These are phyloP conservation scores for Drosophila parvula DNA, from an alignment of 1,140 invertebrate genomes.

Conservation along the genomic window DNA sequence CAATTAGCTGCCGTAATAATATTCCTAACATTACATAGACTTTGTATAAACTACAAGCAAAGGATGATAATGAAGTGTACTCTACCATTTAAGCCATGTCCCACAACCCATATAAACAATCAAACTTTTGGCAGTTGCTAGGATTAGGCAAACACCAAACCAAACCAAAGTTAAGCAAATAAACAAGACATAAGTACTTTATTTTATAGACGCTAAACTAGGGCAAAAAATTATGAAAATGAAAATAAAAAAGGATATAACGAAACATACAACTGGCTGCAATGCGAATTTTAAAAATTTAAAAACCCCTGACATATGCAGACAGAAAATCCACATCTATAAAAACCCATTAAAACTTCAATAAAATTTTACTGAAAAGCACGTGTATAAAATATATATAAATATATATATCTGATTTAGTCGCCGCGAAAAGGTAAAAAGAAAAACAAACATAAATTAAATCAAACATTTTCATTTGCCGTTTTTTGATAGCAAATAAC, in stretches of 20 bases:
- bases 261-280: slow-evolving; percentile 27
- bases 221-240: slow-evolving; percentile 24
- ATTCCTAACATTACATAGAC: slow-evolving; percentile 64
- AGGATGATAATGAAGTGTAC: slow-evolving; percentile 48
- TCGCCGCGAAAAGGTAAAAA: slow-evolving; percentile 17
- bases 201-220: slow-evolving; percentile 63
- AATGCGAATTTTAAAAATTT: slow-evolving; percentile 53
- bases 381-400: slow-evolving; percentile 41
- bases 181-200: slow-evolving; percentile 67
- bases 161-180: slow-evolving; percentile 31
- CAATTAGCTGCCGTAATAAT: slow-evolving; percentile 45
- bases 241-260: slow-evolving; percentile 12
- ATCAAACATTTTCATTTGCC: slow-evolving; percentile 51
- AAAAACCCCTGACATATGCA: slow-evolving; percentile 30
- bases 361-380: slow-evolving; percentile 35
- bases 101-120: slow-evolving; percentile 64
- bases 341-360: slow-evolving; percentile 47
- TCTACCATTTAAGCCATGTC: slow-evolving; percentile 53
- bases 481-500: slow-evolving; percentile 63
- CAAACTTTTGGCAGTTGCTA: slow-evolving; percentile 68
- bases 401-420: slow-evolving; percentile 45
- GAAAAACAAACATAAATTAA: slow-evolving; percentile 47
- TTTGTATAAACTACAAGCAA: slow-evolving; percentile 54
- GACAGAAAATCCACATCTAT: slow-evolving; percentile 22
- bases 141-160: slow-evolving; percentile 42